phyloP scores from a whole-genome alignment of 2,888 invertebrate species.

The Lysandra coridon region DNA sequence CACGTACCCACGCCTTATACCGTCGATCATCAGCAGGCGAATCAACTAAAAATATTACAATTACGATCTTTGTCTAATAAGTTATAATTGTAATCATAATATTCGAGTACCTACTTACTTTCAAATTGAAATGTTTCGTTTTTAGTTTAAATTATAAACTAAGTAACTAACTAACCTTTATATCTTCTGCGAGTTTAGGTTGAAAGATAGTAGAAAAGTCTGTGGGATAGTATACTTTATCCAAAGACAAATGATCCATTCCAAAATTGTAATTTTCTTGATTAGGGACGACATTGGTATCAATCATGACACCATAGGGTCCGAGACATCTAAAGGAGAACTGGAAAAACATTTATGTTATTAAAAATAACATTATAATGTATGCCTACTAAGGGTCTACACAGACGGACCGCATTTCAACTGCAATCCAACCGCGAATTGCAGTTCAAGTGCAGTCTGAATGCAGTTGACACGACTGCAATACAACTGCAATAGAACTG shows the following conservation, averaged over 20 bases:
- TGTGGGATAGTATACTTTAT: constrained; percentile 41
- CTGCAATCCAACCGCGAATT: too few species aligned
- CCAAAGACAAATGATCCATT: constrained; percentile 43
- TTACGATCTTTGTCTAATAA: background rate
- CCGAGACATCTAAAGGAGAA: constrained; percentile 37
- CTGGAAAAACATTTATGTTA: constrained; percentile 34
- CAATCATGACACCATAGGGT: constrained; percentile 37
- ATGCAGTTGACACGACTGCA: too few species aligned
- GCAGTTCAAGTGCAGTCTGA: too few species aligned
- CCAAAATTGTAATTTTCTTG: constrained; percentile 48
- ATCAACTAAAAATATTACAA: constrained; percentile 36
- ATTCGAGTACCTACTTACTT: too few species aligned
- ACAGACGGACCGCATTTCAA: too few species aligned
- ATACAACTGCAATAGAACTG: too few species aligned
- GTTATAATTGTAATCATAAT: too few species aligned
- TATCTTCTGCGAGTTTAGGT: constrained; percentile 35
- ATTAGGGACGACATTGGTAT: constrained; percentile 47
- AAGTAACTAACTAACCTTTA: background rate
- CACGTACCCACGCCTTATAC: too few species aligned
- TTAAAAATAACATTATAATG: background rate
- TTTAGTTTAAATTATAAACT: background rate
- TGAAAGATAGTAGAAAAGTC: constrained; percentile 34
- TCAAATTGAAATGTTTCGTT: background rate
- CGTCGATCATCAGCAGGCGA: constrained; percentile 42
- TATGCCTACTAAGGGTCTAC: background rate